A percentile compares a stretch with the other conserved stretches of the same genome.
Evolutionary conservation across 1,140 invertebrate species (phyloP).

Genomic region (Temnothorax nylanderi): DNA sequence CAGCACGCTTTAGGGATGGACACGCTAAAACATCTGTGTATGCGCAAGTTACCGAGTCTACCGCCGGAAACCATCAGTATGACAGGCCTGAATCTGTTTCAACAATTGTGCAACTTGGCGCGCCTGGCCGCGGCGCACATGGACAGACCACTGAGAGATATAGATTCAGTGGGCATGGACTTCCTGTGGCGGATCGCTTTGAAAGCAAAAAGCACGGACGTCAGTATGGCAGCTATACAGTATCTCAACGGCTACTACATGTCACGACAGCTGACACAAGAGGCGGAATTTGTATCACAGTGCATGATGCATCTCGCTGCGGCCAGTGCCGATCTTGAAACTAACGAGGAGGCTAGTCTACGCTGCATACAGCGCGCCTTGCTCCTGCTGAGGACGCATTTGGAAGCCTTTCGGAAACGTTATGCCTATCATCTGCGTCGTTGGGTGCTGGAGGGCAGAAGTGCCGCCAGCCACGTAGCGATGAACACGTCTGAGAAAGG

Average conservation of each 20-base stretch:
- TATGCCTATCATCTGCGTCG: constrained; percentile 94
- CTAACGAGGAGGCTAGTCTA: constrained; percentile 92
- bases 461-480: constrained; percentile 90
- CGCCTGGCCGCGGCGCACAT: constrained; percentile 90
- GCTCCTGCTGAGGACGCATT: constrained; percentile 94
- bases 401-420: constrained; percentile 95
- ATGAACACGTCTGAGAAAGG: constrained; percentile 87
- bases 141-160: constrained; percentile 82
- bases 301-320: constrained; percentile 96
- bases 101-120: constrained; percentile 95
- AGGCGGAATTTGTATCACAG: constrained; percentile 96
- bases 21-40: constrained; percentile 94
- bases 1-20: constrained; percentile 95
- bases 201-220: constrained; percentile 95
- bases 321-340: constrained; percentile 90
- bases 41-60: constrained; percentile 95
- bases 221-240: constrained; percentile 97
- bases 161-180: constrained; percentile 92
- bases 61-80: constrained; percentile 96
- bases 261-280: constrained; percentile 94
- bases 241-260: constrained; percentile 97
- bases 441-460: constrained; percentile 93
- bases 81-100: constrained; percentile 95
- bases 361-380: constrained; percentile 96
- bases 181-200: constrained; percentile 97